Base-by-base conservation (phyloP, 2,797 vertebrate genomes). In the Tadarida brasiliensis region DNA sequence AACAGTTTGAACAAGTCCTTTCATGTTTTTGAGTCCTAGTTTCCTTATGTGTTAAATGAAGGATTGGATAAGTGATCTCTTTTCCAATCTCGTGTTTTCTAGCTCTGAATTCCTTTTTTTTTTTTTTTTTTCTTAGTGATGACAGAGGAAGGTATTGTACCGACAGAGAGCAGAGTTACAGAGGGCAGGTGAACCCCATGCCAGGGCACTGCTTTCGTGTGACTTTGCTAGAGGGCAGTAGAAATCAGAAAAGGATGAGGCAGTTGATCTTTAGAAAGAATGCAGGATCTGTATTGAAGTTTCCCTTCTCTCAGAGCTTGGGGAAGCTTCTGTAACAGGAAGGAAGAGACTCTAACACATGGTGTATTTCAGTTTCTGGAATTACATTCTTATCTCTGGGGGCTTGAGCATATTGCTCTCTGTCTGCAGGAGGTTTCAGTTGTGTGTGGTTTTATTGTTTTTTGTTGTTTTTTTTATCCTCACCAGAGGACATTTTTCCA, bases 21-120 rank as follows among this genome's bases (percentile, higher is more conserved):
- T 97, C 4, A 67, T 24, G 35, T 94, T 30, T 86, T 80, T 51
- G 92, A 91, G 49, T 90, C 74, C 39, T 11, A n/a, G 14, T 83
- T 92, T 92, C 65, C 44, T 87, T 4, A 0, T 28, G 26, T 80
- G n/a, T 92, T 94, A 80, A 67, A 33, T 76, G 68, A 76, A 81
- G 28, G 28, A 11, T 19, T 77, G 80, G 65, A 59, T 78, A 70
- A 57, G 14, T 81, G 74, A 39, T 44, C n/a, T 47, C 20, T 30
- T 17, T 44, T 20, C 65, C 65, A 68, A 20, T 68, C n/a, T 68
- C 22, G 30, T 74, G 57, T 78, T 47, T 65, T 85, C 71, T 16
- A 88, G 78, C 71, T 84, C 59, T 87, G 74, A 19, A 15, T 30
- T 68, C 30, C 78, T 11, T 54, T 47, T 78, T 70, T 78, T 59